phyloP scores from a whole-genome alignment of 2,797 vertebrate species.

The Malacoctenus gilli region DNA sequence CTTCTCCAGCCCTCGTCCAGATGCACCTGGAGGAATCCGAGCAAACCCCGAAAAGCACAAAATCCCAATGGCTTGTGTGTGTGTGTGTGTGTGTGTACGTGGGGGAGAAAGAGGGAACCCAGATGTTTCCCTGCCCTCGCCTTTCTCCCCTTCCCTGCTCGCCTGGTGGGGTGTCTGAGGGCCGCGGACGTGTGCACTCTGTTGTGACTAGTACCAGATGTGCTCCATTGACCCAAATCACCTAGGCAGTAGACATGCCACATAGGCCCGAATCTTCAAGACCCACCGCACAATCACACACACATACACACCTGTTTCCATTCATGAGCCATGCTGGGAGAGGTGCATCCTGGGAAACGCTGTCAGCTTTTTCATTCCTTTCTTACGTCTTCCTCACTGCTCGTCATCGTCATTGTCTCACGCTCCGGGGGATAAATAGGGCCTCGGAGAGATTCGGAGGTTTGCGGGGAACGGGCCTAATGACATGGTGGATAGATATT shows the following conservation, averaged over 20 bases:
- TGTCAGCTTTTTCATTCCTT: constrained; percentile 74
- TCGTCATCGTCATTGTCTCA: constrained; percentile 56
- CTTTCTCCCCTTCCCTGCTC: constrained; percentile 54
- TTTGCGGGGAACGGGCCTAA: constrained; percentile 71
- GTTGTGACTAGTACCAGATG: constrained; percentile 90
- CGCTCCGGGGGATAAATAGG: constrained; percentile 68
- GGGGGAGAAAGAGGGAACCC: constrained; percentile 76
- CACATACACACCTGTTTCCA: constrained; percentile 89
- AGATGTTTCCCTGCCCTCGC: constrained; percentile 82
- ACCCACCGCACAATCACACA: constrained; percentile 87
- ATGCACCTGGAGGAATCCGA: constrained; percentile 84
- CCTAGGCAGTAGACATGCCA: constrained; percentile 88
- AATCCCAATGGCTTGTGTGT: constrained; percentile 58
- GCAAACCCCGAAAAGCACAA: constrained; percentile 69
- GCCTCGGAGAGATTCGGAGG: constrained; percentile 70
- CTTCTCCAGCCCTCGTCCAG: constrained; percentile 61
- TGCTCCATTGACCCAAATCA: constrained; percentile 90
- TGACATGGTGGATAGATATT: constrained; percentile 77
- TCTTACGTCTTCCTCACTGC: constrained; percentile 69
- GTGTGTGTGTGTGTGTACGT: constrained; percentile 11
- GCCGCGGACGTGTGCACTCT: constrained; percentile 85
- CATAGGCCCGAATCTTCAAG: constrained; percentile 83
- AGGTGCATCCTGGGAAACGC: constrained; percentile 80
- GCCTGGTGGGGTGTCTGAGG: constrained; percentile 83
- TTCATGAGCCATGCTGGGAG: constrained; percentile 80